phyloP scores from a whole-genome alignment of 2,113 vertebrate genomes.

The Cyphotilapia sp. region DNA sequence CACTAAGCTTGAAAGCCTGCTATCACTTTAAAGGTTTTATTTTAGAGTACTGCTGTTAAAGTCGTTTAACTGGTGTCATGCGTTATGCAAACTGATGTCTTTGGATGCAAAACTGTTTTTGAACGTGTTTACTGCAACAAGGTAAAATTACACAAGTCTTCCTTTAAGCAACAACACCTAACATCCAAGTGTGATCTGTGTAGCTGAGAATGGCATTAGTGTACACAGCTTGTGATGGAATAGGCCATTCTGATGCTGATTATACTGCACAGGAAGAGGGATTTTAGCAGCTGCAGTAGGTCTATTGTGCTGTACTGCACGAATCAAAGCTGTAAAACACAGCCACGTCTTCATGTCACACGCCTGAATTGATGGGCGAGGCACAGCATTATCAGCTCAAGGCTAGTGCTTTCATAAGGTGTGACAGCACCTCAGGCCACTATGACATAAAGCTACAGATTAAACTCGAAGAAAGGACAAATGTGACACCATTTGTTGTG shows the following conservation, averaged over 20 bases:
- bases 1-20: neutral
- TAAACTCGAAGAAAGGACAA: neutral
- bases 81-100: neutral
- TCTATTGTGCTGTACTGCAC: neutral
- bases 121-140: neutral
- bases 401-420: neutral
- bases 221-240: neutral
- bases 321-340: neutral
- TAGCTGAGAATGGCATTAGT: neutral
- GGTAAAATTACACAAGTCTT: neutral
- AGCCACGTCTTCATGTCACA: neutral
- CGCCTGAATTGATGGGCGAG: neutral
- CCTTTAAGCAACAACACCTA: neutral
- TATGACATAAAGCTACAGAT: neutral
- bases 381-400: neutral
- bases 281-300: neutral
- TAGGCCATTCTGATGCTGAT: neutral
- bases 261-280: neutral
- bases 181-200: neutral
- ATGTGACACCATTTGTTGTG: neutral
- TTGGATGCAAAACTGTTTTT: neutral
- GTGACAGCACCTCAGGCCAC: neutral
- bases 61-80: neutral
- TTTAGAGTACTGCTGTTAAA: neutral
- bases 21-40: neutral